Percentiles rank a stretch among this genome's conserved stretches.
These are phyloP conservation scores for Laodelphax striatellus DNA, from an alignment of 1,140 invertebrate species.

Conservation along the genomic window DNA sequence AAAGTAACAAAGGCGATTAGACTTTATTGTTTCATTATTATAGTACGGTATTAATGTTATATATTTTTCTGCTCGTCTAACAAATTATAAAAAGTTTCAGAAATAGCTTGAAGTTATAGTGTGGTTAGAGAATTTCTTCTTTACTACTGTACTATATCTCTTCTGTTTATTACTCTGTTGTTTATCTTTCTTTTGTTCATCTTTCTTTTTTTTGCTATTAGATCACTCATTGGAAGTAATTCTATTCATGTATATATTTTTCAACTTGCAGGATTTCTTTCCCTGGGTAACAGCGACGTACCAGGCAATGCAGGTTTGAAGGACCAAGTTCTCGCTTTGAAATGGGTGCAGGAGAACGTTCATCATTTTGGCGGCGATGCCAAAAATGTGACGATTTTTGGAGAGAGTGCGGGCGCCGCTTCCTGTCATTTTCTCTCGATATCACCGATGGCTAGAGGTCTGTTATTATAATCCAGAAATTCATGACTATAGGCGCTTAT, in stretches of 20 bases:
- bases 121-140: too few relatives aligned
- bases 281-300: not conserved
- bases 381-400: constrained; percentile 9
- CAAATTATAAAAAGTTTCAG: too few relatives aligned
- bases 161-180: too few relatives aligned
- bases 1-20: too few relatives aligned
- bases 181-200: not conserved
- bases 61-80: too few relatives aligned
- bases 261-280: constrained; percentile 4
- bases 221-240: not conserved
- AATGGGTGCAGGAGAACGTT: constrained; percentile 9
- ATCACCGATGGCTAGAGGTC: constrained; percentile 2
- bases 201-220: not conserved
- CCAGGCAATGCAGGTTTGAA: constrained; percentile 14
- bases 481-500: too few relatives aligned
- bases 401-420: constrained; percentile 9
- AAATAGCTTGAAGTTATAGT: too few relatives aligned
- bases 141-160: too few relatives aligned
- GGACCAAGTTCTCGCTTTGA: constrained; percentile 9
- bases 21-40: too few relatives aligned
- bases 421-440: not conserved
- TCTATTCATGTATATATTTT: too few relatives aligned
- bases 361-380: constrained; percentile 7
- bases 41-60: too few relatives aligned
- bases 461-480: not conserved